These are phyloP conservation scores for Anarhynchus alexandrinus DNA, from an alignment of 2,113 vertebrate genomes.

Conservation along the genomic window DNA sequence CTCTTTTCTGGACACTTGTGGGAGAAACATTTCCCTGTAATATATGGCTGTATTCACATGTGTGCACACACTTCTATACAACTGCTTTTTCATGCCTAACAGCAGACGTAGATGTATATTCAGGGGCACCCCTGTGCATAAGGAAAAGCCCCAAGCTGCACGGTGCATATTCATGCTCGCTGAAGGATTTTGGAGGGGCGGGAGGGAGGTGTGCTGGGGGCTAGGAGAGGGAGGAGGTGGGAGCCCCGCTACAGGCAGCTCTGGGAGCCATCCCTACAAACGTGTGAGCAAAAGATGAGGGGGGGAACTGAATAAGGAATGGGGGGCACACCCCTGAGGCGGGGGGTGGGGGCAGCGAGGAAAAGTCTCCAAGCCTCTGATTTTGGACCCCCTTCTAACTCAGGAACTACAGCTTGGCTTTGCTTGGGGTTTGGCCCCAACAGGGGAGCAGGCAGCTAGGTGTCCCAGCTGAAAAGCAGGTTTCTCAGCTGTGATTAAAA, in stretches of 20 bases:
- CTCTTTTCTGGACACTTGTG: neutral
- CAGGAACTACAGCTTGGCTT: neutral
- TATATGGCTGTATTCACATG: neutral
- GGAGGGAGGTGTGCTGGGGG: neutral
- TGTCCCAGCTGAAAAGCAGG: neutral
- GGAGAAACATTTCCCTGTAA: neutral
- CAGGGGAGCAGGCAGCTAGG: neutral
- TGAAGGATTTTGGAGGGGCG: neutral
- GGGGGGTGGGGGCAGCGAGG: neutral
- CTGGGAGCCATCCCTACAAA: neutral
- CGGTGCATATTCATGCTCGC: neutral
- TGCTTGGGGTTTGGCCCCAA: neutral
- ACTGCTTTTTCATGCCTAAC: neutral
- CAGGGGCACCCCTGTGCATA: neutral
- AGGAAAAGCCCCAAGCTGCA: neutral
- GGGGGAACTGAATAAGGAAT: neutral
- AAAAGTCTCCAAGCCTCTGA: neutral
- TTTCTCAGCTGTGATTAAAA: conserved; percentile 1
- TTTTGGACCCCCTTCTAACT: neutral
- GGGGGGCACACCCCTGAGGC: neutral
- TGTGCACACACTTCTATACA: neutral
- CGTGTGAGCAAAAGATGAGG: neutral
- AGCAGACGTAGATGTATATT: neutral
- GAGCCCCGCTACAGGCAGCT: neutral
- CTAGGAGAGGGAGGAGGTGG: neutral